phyloP scores from a whole-genome alignment of 1,140 invertebrate genomes.

The Centruroides sculpturatus region DNA sequence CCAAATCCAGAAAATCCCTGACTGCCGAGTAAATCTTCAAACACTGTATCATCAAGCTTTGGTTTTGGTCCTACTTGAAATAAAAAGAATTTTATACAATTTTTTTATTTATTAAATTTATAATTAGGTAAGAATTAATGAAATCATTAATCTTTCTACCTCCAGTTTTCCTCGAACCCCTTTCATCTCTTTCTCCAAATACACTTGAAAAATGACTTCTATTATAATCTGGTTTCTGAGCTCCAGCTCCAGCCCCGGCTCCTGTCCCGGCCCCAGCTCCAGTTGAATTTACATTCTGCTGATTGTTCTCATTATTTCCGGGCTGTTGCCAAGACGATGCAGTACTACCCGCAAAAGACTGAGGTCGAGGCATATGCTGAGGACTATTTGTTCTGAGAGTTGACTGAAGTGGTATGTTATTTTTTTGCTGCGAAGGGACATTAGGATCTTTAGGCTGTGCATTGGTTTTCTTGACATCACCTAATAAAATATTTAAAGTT shows the following conservation, averaged over 20 bases:
- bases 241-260: neutral
- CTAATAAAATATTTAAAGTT: no score
- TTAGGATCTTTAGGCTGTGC: no score
- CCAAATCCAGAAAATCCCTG: slow-evolving; percentile 67
- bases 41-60: slow-evolving; percentile 48
- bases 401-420: no score
- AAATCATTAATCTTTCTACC: slow-evolving; percentile 16
- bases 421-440: no score
- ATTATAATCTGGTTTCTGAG: slow-evolving; percentile 38
- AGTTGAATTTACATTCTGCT: neutral
- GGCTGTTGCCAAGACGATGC: slow-evolving; percentile 5
- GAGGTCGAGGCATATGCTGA: slow-evolving; percentile 2
- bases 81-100: neutral
- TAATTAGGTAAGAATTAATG: neutral
- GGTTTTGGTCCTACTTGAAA: slow-evolving; percentile 7
- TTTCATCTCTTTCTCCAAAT: slow-evolving; percentile 25
- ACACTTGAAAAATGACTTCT: slow-evolving; percentile 49
- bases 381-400: no score
- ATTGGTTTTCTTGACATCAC: no score
- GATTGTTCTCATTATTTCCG: no score
- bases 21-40: slow-evolving; percentile 75
- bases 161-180: slow-evolving; percentile 24
- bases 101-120: neutral
- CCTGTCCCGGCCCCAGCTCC: neutral
- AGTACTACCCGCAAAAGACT: slow-evolving; percentile 12